phyloP scores from a whole-genome alignment of 2,113 vertebrate genomes.

The Nansenia antarctica region DNA sequence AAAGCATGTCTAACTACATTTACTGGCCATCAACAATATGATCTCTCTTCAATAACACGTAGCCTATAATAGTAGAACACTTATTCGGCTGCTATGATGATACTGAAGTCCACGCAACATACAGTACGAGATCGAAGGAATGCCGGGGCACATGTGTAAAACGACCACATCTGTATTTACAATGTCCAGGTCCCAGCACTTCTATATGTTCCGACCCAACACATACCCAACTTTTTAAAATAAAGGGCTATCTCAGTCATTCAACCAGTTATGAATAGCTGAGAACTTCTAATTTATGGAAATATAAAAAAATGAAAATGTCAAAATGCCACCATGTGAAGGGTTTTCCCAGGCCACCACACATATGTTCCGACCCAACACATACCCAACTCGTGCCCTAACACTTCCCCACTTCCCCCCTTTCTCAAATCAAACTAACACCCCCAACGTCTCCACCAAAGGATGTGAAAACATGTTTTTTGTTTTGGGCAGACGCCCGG shows the following conservation, averaged over 20 bases:
- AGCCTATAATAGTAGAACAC: not conserved
- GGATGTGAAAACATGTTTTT: no score
- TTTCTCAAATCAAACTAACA: no score
- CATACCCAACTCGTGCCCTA: no score
- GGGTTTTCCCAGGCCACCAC: no score
- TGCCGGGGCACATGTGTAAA: constrained; percentile 64
- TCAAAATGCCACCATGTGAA: no score
- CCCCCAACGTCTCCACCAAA: no score
- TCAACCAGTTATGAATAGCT: no score
- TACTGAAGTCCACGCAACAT: not conserved
- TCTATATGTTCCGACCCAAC: not conserved
- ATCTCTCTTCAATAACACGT: not conserved
- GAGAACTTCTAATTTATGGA: no score
- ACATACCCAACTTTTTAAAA: not conserved
- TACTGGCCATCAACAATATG: not conserved
- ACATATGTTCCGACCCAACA: no score
- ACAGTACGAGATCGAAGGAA: constrained; percentile 42
- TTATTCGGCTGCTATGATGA: not conserved
- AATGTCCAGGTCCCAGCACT: not conserved
- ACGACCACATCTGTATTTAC: constrained; percentile 37
- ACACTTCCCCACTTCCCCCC: no score
- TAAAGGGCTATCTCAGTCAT: constrained; percentile 18
- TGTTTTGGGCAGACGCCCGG: no score
- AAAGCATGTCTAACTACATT: not conserved
- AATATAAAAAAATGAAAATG: no score